Conservation (phyloP, 2,888 invertebrate species). For the Torymus auratus region DNA sequence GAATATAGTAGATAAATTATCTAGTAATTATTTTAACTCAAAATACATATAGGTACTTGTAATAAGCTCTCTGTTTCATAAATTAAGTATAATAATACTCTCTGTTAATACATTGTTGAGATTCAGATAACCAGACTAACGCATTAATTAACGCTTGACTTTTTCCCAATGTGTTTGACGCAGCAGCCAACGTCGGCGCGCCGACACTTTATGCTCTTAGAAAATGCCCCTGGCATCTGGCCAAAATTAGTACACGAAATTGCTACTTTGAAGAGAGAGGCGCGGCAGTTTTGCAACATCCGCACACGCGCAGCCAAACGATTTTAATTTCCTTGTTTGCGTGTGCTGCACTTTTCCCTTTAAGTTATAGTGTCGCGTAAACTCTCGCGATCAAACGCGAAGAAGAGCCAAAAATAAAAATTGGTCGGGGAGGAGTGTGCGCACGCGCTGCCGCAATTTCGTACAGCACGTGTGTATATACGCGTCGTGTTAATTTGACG, state of each 20-base stretch:
- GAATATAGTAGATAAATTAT: too few relatives aligned
- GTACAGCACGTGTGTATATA: too few relatives aligned
- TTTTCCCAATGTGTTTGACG: slow-evolving; percentile 5
- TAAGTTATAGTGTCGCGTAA: too few relatives aligned
- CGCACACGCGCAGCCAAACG: slow-evolving; percentile 8
- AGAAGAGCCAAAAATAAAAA: too few relatives aligned
- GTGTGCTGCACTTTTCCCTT: slow-evolving; percentile 8
- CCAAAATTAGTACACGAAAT: slow-evolving; percentile 39
- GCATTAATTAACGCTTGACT: slow-evolving; percentile 23
- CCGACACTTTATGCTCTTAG: slow-evolving; percentile 31
- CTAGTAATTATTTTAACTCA: too few relatives aligned
- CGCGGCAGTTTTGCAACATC: slow-evolving; percentile 20
- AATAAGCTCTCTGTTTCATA: background rate
- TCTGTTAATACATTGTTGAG: slow-evolving; percentile 13
- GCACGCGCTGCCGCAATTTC: too few relatives aligned
- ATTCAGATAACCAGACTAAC: background rate
- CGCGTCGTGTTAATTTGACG: too few relatives aligned
- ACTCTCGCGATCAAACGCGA: too few relatives aligned
- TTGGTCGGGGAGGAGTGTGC: too few relatives aligned
- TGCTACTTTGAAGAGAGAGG: slow-evolving; percentile 23
- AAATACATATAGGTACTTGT: too few relatives aligned
- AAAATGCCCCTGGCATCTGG: slow-evolving; percentile 18
- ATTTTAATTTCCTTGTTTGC: slow-evolving; percentile 34
- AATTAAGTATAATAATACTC: background rate
- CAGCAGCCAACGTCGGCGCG: background rate